These are phyloP conservation scores for Pachyuromys duprasi DNA, from an alignment of 2,797 vertebrate species.

Conservation along the genomic window DNA sequence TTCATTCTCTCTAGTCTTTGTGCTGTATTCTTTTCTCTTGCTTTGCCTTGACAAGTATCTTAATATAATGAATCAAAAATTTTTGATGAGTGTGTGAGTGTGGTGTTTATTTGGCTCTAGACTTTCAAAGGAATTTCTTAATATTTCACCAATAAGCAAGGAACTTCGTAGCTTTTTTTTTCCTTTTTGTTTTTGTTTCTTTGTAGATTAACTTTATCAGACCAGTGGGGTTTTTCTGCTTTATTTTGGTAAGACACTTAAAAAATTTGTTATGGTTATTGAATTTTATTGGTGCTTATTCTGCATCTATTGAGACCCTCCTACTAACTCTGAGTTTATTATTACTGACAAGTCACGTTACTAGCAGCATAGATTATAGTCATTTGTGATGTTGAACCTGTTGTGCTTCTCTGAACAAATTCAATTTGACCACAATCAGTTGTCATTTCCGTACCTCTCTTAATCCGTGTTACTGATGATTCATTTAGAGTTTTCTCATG, in stretches of 20 bases:
- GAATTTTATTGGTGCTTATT: neutral
- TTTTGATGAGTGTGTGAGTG: neutral
- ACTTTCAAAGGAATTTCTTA: neutral
- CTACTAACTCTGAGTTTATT: neutral
- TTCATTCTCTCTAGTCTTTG: neutral
- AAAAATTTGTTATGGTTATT: neutral
- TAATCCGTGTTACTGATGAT: neutral
- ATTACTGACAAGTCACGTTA: neutral
- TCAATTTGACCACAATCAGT: neutral
- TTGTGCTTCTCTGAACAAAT: neutral
- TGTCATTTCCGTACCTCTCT: neutral
- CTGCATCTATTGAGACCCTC: neutral
- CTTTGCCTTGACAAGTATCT: neutral
- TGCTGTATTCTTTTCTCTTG: neutral
- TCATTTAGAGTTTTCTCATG: neutral
- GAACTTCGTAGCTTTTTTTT: neutral
- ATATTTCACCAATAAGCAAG: neutral
- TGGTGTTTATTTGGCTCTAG: neutral
- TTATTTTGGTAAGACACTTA: neutral
- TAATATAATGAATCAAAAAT: conserved; percentile 14
- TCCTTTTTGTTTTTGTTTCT: neutral
- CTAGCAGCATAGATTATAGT: neutral
- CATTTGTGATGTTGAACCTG: neutral
- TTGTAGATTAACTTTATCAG: neutral
- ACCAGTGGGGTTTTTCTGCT: neutral